Evolutionary conservation across 2,113 vertebrate genomes (phyloP).

Genomic region (Indri indri): DNA sequence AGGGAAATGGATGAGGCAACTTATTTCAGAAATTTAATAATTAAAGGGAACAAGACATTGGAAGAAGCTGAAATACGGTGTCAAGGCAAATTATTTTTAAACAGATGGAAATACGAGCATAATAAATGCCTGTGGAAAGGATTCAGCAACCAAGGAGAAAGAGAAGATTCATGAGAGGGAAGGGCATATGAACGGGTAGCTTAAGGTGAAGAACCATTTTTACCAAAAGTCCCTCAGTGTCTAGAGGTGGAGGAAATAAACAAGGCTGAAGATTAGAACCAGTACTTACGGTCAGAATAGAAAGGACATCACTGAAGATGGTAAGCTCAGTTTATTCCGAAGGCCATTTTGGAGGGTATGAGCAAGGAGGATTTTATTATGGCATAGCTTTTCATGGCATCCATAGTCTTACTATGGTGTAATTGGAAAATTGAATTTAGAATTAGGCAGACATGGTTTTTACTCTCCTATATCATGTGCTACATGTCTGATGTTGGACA

Average conservation of each 20-base stretch:
- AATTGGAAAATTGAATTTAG: background rate
- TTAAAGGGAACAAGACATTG: background rate
- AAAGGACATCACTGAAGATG: background rate
- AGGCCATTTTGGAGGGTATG: background rate
- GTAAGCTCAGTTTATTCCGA: background rate
- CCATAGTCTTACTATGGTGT: background rate
- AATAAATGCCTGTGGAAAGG: background rate
- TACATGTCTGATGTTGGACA: background rate
- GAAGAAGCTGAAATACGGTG: background rate
- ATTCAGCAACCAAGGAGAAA: background rate
- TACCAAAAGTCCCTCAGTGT: background rate
- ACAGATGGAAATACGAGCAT: background rate
- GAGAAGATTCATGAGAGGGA: background rate
- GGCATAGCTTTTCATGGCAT: background rate
- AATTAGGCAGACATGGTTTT: background rate
- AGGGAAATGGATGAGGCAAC: background rate
- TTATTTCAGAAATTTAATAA: background rate
- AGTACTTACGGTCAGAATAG: background rate
- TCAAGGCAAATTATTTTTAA: background rate
- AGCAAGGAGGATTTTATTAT: background rate
- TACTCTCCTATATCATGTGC: background rate
- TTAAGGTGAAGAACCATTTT: background rate
- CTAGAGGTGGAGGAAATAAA: background rate
- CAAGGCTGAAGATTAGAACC: background rate
- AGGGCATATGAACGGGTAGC: background rate